Evolutionary conservation across 1,140 invertebrate genomes (phyloP).

Genomic region (Macrotrachela quadricornifera): DNA sequence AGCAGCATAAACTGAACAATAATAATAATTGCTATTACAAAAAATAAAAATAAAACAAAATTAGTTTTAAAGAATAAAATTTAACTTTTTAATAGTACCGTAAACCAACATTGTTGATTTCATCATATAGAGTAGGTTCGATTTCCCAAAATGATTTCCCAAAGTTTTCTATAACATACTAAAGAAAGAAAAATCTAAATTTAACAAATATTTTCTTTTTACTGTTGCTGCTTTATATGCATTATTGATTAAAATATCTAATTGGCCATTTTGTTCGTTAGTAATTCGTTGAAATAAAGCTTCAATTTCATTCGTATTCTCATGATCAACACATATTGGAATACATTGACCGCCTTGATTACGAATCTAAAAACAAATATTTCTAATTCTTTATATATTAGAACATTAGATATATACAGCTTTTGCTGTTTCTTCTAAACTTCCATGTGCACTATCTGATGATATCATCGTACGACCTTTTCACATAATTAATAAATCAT

Average conservation of each 20-base stretch:
- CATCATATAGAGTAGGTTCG: slow-evolving; percentile 20
- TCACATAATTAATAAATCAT: neutral
- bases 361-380: slow-evolving; percentile 12
- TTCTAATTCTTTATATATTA: neutral
- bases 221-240: slow-evolving; percentile 29
- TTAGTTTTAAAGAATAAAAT: neutral
- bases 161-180: slow-evolving; percentile 16
- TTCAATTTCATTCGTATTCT: slow-evolving; percentile 25
- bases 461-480: slow-evolving; percentile 14
- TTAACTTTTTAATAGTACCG: slow-evolving; percentile 14
- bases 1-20: slow-evolving; percentile 28
- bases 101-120: slow-evolving; percentile 31
- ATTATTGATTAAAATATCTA: slow-evolving; percentile 34
- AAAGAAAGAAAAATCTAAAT: neutral
- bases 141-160: slow-evolving; percentile 27
- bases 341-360: slow-evolving; percentile 24
- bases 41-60: neutral
- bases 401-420: slow-evolving; percentile 11
- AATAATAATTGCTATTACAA: slow-evolving; percentile 29
- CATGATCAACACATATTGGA: slow-evolving; percentile 29
- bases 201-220: neutral
- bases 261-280: slow-evolving; percentile 24
- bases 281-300: slow-evolving; percentile 29
- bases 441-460: slow-evolving; percentile 10
- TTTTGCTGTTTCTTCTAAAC: slow-evolving; percentile 15